phyloP scores from a whole-genome alignment of 2,797 vertebrate species.

The Muscicapa striata region DNA sequence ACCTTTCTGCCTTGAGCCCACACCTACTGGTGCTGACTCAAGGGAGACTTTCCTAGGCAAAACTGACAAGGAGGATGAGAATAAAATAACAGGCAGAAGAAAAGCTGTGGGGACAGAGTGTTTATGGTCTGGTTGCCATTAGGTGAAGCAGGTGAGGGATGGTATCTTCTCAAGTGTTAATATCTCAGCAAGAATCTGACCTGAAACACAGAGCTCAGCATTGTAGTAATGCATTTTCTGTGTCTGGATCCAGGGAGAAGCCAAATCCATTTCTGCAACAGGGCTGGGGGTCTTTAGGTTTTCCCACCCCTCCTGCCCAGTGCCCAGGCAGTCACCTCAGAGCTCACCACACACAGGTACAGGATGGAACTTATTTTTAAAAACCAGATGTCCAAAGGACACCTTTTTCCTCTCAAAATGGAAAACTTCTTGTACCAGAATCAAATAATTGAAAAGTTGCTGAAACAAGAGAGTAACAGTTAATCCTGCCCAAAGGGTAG shows the following conservation, averaged over 20 bases:
- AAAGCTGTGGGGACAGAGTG: background rate
- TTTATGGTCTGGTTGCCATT: background rate
- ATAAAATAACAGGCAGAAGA: background rate
- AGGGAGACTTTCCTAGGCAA: background rate
- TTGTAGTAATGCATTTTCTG: background rate
- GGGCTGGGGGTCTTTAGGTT: background rate
- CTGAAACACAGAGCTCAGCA: background rate
- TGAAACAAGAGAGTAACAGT: slow-evolving; percentile 76
- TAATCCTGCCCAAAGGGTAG: slow-evolving; percentile 73
- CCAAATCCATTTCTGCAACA: background rate
- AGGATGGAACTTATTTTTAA: background rate
- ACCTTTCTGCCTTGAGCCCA: background rate
- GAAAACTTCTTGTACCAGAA: slow-evolving; percentile 70
- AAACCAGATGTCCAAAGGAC: slow-evolving; percentile 31
- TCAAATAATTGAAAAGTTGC: slow-evolving; percentile 71
- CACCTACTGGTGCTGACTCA: background rate
- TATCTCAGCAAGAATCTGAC: background rate
- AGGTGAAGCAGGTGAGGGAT: background rate
- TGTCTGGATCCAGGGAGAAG: background rate
- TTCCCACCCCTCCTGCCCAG: background rate
- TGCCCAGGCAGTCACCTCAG: background rate
- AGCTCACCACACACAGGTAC: background rate
- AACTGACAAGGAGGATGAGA: background rate
- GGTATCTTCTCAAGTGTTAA: background rate
- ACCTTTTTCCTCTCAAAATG: background rate